These are phyloP conservation scores for Carlito syrichta DNA, from an alignment of 2,113 vertebrate genomes.

Conservation along the genomic window DNA sequence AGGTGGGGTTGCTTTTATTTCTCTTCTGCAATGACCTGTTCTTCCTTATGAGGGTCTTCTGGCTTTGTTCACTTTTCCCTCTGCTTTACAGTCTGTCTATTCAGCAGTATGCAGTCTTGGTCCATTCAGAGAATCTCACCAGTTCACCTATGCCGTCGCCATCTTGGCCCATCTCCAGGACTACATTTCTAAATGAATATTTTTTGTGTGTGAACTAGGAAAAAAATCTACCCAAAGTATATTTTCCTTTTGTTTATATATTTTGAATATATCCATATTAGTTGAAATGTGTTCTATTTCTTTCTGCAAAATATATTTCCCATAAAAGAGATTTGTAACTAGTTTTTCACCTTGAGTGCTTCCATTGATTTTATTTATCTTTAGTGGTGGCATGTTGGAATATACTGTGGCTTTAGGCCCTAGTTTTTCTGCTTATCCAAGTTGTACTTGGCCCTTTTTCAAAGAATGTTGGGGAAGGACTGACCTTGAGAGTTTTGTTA, in stretches of 20 bases:
- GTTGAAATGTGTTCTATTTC: not conserved
- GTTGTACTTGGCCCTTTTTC: not conserved
- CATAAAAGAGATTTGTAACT: not conserved
- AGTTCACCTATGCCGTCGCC: no score
- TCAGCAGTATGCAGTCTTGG: no score
- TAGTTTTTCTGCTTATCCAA: not conserved
- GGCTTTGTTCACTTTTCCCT: no score
- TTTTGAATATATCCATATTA: not conserved
- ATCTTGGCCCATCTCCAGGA: no score
- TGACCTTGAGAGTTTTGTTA: not conserved
- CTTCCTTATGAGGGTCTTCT: no score
- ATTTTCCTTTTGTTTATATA: not conserved
- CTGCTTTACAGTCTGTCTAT: no score
- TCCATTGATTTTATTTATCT: conserved; percentile 1
- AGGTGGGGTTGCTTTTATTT: no score
- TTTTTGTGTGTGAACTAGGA: not conserved
- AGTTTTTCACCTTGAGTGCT: conserved; percentile 2
- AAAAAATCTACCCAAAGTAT: not conserved
- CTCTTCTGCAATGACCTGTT: no score
- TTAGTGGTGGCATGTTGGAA: not conserved
- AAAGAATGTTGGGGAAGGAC: not conserved
- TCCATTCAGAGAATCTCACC: no score
- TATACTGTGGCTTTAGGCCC: not conserved
- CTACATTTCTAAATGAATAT: not conserved
- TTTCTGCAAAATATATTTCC: not conserved